A percentile compares a stretch with the other conserved stretches of the same genome.
phyloP scores from a whole-genome alignment of 2,113 vertebrate genomes.

The Hypomesus transpacificus region DNA sequence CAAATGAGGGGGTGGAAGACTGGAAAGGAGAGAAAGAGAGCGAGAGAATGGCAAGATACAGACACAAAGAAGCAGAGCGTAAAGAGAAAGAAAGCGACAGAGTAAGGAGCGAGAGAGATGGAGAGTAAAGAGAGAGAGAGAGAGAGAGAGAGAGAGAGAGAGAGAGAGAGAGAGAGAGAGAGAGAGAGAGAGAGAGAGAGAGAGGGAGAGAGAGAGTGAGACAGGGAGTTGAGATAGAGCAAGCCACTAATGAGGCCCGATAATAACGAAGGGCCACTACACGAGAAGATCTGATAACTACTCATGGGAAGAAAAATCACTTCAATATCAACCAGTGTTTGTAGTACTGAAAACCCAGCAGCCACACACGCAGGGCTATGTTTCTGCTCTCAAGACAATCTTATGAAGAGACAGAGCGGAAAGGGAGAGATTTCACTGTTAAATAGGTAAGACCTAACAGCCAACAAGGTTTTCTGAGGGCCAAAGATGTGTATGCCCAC shows the following conservation, averaged over 20 bases:
- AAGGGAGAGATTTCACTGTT: conserved; percentile 19
- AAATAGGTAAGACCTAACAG: no score
- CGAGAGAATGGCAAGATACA: no score
- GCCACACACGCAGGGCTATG: no score
- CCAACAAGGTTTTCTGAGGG: no score
- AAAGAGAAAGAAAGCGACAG: conserved; percentile 3
- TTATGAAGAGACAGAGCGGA: neutral
- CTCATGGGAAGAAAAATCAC: conserved; percentile 18
- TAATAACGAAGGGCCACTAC: neutral
- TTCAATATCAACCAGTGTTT: conserved; percentile 9
- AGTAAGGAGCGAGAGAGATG: no score
- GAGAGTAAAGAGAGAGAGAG: neutral
- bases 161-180: neutral
- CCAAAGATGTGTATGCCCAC: no score
- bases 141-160: neutral
- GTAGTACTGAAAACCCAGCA: neutral
- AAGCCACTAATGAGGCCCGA: neutral
- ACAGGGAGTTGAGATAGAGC: neutral
- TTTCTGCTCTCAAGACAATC: no score
- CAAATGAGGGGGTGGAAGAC: no score
- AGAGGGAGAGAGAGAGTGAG: neutral
- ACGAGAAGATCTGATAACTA: neutral
- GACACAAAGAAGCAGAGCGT: neutral
- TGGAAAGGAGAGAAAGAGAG: no score
- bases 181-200: neutral